Percentiles rank a stretch among this genome's conserved stretches.
Conservation (phyloP, 2,797 vertebrate species). For the Leontopithecus rosalia region DNA sequence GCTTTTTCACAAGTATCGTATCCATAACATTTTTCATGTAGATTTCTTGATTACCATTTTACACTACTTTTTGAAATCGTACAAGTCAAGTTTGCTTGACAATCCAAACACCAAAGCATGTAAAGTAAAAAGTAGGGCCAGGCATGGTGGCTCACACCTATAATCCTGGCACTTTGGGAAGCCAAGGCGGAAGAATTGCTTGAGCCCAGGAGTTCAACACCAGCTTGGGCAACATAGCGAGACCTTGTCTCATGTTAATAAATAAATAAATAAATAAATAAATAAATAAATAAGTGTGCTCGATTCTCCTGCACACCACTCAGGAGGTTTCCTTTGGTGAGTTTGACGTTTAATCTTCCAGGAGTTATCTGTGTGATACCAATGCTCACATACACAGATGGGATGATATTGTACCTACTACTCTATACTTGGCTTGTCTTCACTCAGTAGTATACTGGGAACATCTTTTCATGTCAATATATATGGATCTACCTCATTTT, state of each 20-base stretch:
- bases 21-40: neutral
- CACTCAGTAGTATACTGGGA: neutral
- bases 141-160: neutral
- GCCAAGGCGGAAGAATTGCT: neutral
- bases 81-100: neutral
- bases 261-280: too few species aligned
- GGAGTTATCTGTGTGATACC: neutral
- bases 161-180: neutral
- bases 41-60: constrained; percentile 10
- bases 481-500: neutral
- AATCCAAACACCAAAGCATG: neutral
- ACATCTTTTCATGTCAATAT: neutral
- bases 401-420: neutral
- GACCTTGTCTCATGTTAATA: neutral
- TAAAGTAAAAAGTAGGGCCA: neutral
- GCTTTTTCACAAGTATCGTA: neutral
- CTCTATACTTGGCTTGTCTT: neutral
- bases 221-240: neutral
- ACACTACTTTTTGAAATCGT: neutral
- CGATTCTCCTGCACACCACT: neutral
- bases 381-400: neutral
- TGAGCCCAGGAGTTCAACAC: neutral
- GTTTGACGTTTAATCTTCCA: neutral
- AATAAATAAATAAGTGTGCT: neutral
- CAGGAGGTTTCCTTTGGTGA: neutral